phyloP scores from a whole-genome alignment of 2,797 vertebrate genomes.

The Octomys mimax region DNA sequence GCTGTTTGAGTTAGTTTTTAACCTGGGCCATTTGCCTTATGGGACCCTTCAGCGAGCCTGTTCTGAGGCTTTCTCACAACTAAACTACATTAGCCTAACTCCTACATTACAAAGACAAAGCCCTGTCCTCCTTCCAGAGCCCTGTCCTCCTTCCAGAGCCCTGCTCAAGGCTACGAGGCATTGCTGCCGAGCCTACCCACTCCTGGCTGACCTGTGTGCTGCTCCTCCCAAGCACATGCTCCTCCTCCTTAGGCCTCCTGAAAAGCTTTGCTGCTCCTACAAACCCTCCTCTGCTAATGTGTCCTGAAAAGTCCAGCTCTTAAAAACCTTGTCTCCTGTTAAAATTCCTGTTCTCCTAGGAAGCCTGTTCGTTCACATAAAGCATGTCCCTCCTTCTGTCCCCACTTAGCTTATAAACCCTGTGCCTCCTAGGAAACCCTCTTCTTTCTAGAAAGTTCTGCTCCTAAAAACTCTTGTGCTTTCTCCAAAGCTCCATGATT shows the following conservation, averaged over 20 bases:
- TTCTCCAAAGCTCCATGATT: not conserved
- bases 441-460: not conserved
- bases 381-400: not conserved
- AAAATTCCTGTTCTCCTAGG: not conserved
- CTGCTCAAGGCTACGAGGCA: not conserved
- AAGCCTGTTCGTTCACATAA: not conserved
- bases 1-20: not conserved
- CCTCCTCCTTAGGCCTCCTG: not conserved
- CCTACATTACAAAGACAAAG: not conserved
- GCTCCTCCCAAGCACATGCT: not conserved
- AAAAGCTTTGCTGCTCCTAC: not conserved
- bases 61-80: not conserved
- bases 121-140: not conserved
- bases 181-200: not conserved
- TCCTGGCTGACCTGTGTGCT: not conserved
- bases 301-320: not conserved
- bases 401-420: not conserved
- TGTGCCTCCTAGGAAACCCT: not conserved
- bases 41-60: not conserved
- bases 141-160: not conserved
- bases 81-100: not conserved
- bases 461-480: not conserved
- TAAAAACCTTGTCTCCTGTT: not conserved
- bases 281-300: not conserved
- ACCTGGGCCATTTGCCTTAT: not conserved